Conservation (phyloP, 1,140 invertebrate genomes). For the Eupeodes corollae region DNA sequence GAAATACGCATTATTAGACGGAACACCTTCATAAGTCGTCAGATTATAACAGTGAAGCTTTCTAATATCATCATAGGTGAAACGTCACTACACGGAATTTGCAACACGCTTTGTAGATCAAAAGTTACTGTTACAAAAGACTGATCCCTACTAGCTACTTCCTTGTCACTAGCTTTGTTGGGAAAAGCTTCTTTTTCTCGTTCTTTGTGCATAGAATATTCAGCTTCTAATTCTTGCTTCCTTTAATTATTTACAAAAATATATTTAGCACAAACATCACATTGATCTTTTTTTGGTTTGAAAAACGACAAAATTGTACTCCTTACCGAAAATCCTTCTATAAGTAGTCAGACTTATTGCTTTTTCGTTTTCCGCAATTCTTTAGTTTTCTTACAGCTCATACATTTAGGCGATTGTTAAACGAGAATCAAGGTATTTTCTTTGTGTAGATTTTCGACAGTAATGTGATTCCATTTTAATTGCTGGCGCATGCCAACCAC, state of each 20-base stretch:
- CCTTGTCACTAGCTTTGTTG: neutral
- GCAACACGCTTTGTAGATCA: constrained; percentile 9
- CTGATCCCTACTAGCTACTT: constrained; percentile 1
- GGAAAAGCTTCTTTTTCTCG: neutral
- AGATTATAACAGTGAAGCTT: neutral
- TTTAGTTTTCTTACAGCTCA: no score
- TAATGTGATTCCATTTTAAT: no score
- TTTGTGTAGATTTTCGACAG: no score
- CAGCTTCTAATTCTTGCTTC: neutral
- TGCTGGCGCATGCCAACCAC: no score
- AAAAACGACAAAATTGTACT: constrained; percentile 1
- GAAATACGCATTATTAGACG: no score
- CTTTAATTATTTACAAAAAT: neutral
- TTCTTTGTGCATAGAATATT: neutral
- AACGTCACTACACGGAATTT: neutral
- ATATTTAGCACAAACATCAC: neutral
- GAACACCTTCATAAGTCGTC: neutral
- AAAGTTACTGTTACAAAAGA: constrained; percentile 6
- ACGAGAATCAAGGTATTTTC: no score
- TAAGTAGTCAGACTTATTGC: neutral
- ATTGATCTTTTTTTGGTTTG: constrained; percentile 3
- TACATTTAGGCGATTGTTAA: no score
- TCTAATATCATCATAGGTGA: neutral
- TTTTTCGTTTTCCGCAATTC: no score
- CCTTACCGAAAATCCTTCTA: neutral